A percentile compares a stretch with the other conserved stretches of the same genome.
Evolutionary conservation across 2,113 vertebrate genomes (phyloP).

Genomic region (Delphinapterus leucas): DNA sequence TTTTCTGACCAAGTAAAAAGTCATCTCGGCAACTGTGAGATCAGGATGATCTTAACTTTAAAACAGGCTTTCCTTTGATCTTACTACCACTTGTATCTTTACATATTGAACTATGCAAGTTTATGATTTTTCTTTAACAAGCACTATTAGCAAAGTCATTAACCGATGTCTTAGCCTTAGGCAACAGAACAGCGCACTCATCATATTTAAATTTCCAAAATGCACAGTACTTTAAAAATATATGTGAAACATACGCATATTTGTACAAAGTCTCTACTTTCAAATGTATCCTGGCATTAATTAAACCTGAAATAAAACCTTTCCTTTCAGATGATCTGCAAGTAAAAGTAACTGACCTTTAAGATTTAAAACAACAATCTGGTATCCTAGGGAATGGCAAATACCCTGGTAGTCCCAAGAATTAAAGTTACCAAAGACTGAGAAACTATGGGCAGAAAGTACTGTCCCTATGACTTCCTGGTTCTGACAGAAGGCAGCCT

Average conservation of each 20-base stretch:
- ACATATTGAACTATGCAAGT: background rate
- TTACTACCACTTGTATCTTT: conserved; percentile 16
- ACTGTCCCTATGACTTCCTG: background rate
- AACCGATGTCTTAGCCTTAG: background rate
- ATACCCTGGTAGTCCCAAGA: background rate
- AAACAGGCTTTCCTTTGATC: conserved; percentile 42
- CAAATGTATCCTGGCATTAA: background rate
- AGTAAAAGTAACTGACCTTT: background rate
- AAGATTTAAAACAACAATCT: background rate
- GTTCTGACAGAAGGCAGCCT: background rate
- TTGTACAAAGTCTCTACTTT: background rate
- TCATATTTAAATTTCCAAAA: conserved; percentile 51
- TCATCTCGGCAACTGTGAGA: conserved; percentile 29
- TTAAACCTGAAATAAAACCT: conserved; percentile 17
- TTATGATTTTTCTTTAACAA: conserved; percentile 35
- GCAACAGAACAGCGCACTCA: conserved; percentile 11
- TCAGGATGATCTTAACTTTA: background rate
- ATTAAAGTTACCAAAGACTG: background rate
- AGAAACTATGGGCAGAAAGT: background rate
- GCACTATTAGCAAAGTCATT: conserved; percentile 54
- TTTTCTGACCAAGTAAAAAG: conserved; percentile 66
- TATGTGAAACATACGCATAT: background rate
- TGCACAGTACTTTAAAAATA: conserved; percentile 18
- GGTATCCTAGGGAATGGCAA: background rate
- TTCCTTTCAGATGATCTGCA: background rate